Base-by-base conservation (phyloP, 2,113 vertebrate genomes). In the Picathartes gymnocephalus region DNA sequence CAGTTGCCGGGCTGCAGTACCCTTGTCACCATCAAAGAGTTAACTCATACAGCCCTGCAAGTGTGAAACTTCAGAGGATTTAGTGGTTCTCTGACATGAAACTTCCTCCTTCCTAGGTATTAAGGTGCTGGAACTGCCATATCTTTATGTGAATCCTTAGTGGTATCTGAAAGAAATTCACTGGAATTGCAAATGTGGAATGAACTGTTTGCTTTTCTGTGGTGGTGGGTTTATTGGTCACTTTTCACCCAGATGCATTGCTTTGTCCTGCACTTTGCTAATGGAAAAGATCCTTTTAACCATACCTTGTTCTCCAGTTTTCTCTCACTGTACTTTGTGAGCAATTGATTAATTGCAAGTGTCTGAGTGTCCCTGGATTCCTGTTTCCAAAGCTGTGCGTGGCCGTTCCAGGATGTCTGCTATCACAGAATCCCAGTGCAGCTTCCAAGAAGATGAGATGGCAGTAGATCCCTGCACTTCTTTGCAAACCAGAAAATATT, bases 401-500 rank as follows among this genome's bases (percentile, higher is more conserved):
- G 92, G 97, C 64, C 97, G 90, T 11, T 96, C 96, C 53, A 97
- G 97, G 40, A 98, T 98, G 97, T 97, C 96, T 45, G 70, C 96
- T 39, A 92, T 98, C 58, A 13, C 97, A 39, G 98, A 98, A 87
- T 60, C 88, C 25, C 95, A 45, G 13, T 61, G 94, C 33, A 37
- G 14, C 66, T 42, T 91, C 86, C 93, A 92, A 44, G 98, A 98
- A 58, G 97, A 97, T 42, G 95, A 97, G n/a, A 98, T 98, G 98
- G 83, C 96, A 21, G 90, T 98, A 53, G 98, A 98, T 70, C 56
- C 94, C 15, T 57, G 96, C 31, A 15, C 56, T 42, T 64, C 97
- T 61, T 20, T 82, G 23, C 95, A 94, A 79, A 28, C 83, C 31
- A 94, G 64, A 85, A 98, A 81, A 48, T 92, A 68, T 40, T 80